Conservation (phyloP, 2,797 vertebrate genomes). For the Myiothlypis coronata region DNA sequence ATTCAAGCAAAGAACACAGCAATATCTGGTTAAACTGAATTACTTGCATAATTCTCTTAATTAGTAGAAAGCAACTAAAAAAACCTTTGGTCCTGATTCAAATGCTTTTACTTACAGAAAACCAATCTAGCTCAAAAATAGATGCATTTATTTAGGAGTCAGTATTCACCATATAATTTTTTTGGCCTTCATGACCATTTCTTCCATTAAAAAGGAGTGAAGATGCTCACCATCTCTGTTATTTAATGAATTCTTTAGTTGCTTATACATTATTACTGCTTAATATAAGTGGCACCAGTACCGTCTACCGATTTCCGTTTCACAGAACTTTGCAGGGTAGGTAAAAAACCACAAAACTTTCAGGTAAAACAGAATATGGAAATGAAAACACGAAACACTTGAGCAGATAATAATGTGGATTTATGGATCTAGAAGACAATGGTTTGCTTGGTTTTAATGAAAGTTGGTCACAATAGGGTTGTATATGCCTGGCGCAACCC, state of each 20-base stretch:
- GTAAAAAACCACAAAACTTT: not conserved
- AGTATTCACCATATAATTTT: not conserved
- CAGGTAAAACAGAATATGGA: not conserved
- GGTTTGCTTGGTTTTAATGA: not conserved
- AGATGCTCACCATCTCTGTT: not conserved
- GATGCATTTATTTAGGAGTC: not conserved
- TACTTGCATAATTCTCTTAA: not conserved
- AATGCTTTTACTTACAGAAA: not conserved
- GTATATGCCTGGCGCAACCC: not conserved
- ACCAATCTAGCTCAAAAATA: not conserved
- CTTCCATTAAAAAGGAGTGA: not conserved
- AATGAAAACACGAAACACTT: not conserved
- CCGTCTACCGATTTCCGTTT: not conserved
- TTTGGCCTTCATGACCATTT: not conserved
- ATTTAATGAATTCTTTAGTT: not conserved
- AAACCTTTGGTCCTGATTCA: not conserved
- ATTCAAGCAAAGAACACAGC: not conserved
- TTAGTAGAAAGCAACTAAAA: not conserved
- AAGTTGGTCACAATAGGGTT: not conserved
- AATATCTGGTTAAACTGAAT: not conserved
- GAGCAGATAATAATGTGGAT: not conserved
- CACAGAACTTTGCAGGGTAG: not conserved
- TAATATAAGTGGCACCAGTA: not conserved
- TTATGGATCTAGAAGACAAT: not conserved
- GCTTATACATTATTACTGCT: not conserved